phyloP scores from a whole-genome alignment of 2,888 invertebrate genomes.

The Auanema sp. region DNA sequence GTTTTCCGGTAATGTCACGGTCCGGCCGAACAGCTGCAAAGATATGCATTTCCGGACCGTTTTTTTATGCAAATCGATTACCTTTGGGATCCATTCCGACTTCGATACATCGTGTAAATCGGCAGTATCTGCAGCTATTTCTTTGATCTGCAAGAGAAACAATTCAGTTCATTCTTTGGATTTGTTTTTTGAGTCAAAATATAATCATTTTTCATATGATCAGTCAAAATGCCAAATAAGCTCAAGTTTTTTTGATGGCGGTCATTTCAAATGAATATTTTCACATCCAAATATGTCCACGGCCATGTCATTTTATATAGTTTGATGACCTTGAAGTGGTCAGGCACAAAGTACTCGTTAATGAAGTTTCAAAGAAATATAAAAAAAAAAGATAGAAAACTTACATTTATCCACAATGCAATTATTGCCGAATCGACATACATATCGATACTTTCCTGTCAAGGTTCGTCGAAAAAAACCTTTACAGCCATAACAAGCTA shows the following conservation, averaged over 20 bases:
- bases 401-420: slow-evolving; percentile 63
- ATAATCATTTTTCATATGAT: neutral
- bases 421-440: slow-evolving; percentile 61
- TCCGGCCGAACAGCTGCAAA: slow-evolving; percentile 58
- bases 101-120: slow-evolving; percentile 60
- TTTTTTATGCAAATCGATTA: slow-evolving; percentile 2
- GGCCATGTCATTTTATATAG: no score
- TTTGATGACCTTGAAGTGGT: no score
- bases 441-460: slow-evolving; percentile 56
- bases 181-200: neutral
- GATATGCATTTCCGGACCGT: neutral
- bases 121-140: slow-evolving; percentile 60
- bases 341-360: no score
- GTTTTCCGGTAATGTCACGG: slow-evolving; percentile 61
- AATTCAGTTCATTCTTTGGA: neutral
- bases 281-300: no score
- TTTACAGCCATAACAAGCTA: slow-evolving; percentile 53
- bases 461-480: slow-evolving; percentile 60
- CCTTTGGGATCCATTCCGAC: slow-evolving; percentile 63
- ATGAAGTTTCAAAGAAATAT: no score
- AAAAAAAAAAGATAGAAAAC: slow-evolving; percentile 10
- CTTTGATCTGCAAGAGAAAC: slow-evolving; percentile 50
- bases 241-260: no score
- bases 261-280: no score
- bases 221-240: no score